Percentiles rank a stretch among this genome's conserved stretches.
Conservation (phyloP, 2,113 vertebrate species). For the Lagopus leucura region DNA sequence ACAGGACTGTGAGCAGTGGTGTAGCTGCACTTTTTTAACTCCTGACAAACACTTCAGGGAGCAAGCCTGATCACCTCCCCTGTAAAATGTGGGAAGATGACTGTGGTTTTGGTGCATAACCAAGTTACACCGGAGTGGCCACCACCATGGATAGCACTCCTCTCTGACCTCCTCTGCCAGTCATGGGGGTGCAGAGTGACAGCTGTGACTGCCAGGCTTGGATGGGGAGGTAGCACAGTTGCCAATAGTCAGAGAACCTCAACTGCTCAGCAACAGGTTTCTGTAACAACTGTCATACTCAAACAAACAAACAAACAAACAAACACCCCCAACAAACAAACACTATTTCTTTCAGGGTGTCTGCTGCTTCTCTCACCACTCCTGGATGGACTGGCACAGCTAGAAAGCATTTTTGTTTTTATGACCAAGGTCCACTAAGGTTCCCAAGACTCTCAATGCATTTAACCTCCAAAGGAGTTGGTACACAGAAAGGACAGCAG, state of each 20-base stretch:
- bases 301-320: background rate
- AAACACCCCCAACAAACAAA: background rate
- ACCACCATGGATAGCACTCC: rapidly evolving
- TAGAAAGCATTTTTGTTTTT: background rate
- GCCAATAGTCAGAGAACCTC: background rate
- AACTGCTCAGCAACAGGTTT: background rate
- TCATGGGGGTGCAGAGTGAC: background rate
- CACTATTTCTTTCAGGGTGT: background rate
- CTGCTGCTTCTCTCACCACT: background rate
- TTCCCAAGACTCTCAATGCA: background rate
- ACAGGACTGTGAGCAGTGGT: background rate
- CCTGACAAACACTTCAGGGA: background rate
- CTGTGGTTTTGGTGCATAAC: background rate
- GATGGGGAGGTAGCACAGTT: background rate
- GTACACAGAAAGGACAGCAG: background rate
- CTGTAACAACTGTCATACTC: background rate
- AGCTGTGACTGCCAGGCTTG: background rate
- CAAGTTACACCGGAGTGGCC: background rate
- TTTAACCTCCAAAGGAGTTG: background rate
- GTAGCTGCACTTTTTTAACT: background rate
- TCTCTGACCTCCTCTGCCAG: background rate
- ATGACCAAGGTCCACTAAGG: background rate
- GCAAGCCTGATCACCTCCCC: background rate
- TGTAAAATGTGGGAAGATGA: background rate
- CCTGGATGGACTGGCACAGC: background rate